Conservation (phyloP, 2,797 vertebrate genomes). For the Notolepis coatsorum region DNA sequence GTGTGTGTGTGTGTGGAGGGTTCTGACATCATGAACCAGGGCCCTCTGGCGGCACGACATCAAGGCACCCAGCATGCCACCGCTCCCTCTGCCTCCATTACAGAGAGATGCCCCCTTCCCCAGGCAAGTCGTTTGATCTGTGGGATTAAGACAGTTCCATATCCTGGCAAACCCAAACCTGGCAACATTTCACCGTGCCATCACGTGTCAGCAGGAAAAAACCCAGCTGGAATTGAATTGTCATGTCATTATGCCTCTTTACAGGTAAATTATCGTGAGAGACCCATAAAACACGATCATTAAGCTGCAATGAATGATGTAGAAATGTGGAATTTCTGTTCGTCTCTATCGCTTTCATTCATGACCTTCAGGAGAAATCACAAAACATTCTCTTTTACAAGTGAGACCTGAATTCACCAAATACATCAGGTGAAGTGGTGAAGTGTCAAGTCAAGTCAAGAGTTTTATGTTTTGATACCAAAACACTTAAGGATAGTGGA, state of each 20-base stretch:
- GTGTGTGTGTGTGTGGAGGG: constrained; percentile 35
- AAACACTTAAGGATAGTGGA: too few species aligned
- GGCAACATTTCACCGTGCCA: constrained; percentile 33
- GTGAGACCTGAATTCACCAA: too few species aligned
- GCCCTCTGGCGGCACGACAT: constrained; percentile 44
- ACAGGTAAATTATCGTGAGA: constrained; percentile 25
- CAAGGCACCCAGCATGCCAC: constrained; percentile 59
- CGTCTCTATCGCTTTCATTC: not conserved
- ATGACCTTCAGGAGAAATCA: not conserved
- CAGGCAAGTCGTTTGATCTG: constrained; percentile 37
- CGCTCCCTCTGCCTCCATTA: too few species aligned
- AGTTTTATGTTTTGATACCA: too few species aligned
- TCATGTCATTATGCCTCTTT: constrained; percentile 17
- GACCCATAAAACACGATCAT: constrained; percentile 23
- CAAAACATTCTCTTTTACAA: too few species aligned
- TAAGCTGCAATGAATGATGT: constrained; percentile 27
- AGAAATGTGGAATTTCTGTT: not conserved
- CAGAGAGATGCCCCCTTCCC: constrained; percentile 37
- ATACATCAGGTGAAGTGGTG: too few species aligned
- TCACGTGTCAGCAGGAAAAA: constrained; percentile 33
- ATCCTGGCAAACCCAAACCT: constrained; percentile 25
- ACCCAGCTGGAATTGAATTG: constrained; percentile 34
- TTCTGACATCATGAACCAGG: constrained; percentile 63
- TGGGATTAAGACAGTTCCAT: too few species aligned
- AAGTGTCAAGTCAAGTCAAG: too few species aligned